phyloP scores from a whole-genome alignment of 2,888 invertebrate genomes.

The Limulus polyphemus region DNA sequence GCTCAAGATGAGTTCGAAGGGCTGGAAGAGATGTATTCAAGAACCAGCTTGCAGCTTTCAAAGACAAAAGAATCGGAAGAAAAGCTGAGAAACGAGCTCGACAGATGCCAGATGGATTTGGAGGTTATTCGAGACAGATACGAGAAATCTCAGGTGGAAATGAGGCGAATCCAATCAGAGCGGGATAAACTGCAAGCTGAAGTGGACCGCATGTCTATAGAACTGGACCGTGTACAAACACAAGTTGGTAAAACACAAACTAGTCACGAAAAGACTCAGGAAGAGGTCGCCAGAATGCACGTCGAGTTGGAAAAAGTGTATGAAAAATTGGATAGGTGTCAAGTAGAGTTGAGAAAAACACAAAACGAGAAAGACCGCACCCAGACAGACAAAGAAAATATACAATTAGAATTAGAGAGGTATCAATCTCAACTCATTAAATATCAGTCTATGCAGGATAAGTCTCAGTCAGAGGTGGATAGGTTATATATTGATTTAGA shows the following conservation, averaged over 20 bases:
- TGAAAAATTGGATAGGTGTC: slow-evolving; percentile 75
- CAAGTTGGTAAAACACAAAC: slow-evolving; percentile 73
- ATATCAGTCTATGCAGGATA: slow-evolving; percentile 47
- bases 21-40: slow-evolving; percentile 76
- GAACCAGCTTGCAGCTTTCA: slow-evolving; percentile 67
- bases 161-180: slow-evolving; percentile 48
- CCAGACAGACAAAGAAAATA: slow-evolving; percentile 57
- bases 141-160: slow-evolving; percentile 73
- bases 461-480: slow-evolving; percentile 27
- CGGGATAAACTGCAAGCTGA: slow-evolving; percentile 33
- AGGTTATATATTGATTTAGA: slow-evolving; percentile 26
- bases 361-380: slow-evolving; percentile 61
- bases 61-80: slow-evolving; percentile 82
- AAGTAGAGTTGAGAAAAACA: slow-evolving; percentile 40
- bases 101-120: slow-evolving; percentile 60
- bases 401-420: slow-evolving; percentile 64
- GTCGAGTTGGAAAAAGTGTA: slow-evolving; percentile 83
- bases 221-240: slow-evolving; percentile 71
- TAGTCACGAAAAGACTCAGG: slow-evolving; percentile 74
- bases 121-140: slow-evolving; percentile 78
- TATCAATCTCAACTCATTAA: slow-evolving; percentile 58
- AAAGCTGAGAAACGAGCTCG: slow-evolving; percentile 71
- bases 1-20: slow-evolving; percentile 72
- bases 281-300: slow-evolving; percentile 72
- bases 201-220: slow-evolving; percentile 40